These are phyloP conservation scores for Epirrhoe alternata DNA, from an alignment of 2,888 invertebrate genomes.

Conservation along the genomic window DNA sequence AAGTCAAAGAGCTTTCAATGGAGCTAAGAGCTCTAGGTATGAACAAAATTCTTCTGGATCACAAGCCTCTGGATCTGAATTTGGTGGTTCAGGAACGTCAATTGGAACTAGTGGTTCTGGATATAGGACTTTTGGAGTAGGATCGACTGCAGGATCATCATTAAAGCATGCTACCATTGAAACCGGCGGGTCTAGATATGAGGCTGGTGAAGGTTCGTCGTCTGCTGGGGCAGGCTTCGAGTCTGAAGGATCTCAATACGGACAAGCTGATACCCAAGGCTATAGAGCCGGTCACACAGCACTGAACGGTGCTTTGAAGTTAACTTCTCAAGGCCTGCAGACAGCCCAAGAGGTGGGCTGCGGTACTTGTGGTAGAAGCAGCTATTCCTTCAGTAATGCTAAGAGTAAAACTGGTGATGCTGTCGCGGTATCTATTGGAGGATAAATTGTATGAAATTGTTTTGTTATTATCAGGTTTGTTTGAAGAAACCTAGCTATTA, in stretches of 20 bases:
- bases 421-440: conserved; percentile 73
- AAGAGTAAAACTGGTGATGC: conserved; percentile 71
- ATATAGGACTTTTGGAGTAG: neutral
- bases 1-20: neutral
- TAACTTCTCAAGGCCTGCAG: conserved; percentile 44
- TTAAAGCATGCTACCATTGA: neutral
- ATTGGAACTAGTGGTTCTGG: neutral
- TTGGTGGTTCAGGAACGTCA: neutral
- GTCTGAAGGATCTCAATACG: conserved; percentile 17
- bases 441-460: conserved; percentile 49
- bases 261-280: conserved; percentile 9
- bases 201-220: conserved; percentile 6
- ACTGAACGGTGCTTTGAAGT: conserved; percentile 41
- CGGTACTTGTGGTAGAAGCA: conserved; percentile 68
- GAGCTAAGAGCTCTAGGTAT: neutral
- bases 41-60: neutral
- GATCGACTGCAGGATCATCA: neutral
- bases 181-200: neutral
- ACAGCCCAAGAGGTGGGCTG: conserved; percentile 34
- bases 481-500: neutral
- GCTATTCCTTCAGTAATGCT: conserved; percentile 76
- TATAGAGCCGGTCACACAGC: conserved; percentile 25
- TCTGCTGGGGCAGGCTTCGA: conserved; percentile 7
- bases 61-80: neutral
- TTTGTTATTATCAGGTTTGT: neutral